A percentile compares a stretch with the other conserved stretches of the same genome.
phyloP scores from a whole-genome alignment of 1,140 invertebrate genomes.

The Atta texana region DNA sequence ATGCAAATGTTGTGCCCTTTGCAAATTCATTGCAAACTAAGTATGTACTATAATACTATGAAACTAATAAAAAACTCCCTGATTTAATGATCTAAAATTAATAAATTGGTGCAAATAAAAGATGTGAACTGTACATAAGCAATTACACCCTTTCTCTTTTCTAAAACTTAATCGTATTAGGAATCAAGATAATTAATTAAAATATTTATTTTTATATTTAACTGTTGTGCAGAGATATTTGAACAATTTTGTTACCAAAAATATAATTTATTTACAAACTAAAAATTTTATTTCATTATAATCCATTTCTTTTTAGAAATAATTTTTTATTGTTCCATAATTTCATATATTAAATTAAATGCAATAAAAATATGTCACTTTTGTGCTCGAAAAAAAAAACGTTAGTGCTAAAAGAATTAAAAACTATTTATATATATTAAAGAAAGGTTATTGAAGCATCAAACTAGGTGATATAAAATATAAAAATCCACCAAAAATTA shows the following conservation, averaged over 20 bases:
- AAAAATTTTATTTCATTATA: background rate
- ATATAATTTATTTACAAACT: background rate
- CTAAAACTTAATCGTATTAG: background rate
- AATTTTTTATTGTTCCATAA: no score
- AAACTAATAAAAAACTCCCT: conserved; percentile 10
- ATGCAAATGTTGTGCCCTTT: conserved; percentile 25
- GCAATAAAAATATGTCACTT: background rate
- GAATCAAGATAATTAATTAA: background rate
- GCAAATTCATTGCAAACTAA: conserved; percentile 20
- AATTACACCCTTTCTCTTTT: background rate
- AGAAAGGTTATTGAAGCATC: conserved; percentile 39
- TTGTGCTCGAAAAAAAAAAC: background rate
- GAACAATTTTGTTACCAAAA: background rate
- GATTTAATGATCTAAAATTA: conserved; percentile 13
- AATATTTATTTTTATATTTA: background rate
- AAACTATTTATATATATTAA: background rate
- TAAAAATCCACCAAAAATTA: background rate
- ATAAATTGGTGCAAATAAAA: conserved; percentile 33
- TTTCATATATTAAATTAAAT: background rate
- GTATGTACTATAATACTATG: background rate
- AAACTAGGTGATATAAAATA: background rate
- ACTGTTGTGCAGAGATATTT: background rate
- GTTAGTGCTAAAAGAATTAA: background rate
- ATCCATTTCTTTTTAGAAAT: background rate
- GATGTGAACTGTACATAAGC: background rate